These are phyloP conservation scores for Sinocyclocheilus maitianheensis DNA, from an alignment of 2,113 vertebrate species.

Conservation along the genomic window DNA sequence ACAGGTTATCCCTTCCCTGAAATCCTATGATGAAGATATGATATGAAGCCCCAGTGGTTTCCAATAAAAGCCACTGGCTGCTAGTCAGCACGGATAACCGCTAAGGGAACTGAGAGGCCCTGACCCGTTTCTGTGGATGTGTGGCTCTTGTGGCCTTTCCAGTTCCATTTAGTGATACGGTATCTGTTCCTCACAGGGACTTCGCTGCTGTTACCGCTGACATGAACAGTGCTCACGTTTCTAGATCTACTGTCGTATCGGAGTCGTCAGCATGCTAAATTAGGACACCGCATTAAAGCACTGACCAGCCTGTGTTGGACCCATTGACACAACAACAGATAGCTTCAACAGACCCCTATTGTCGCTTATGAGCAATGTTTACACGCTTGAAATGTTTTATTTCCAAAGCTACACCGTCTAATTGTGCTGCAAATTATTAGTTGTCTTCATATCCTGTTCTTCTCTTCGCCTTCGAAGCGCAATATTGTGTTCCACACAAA, in stretches of 20 bases:
- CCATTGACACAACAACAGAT: conserved; percentile 3
- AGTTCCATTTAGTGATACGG: conserved; percentile 16
- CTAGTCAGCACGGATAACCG: conserved; percentile 34
- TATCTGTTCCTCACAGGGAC: conserved; percentile 14
- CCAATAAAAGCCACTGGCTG: conserved; percentile 42
- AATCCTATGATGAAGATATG: conserved; percentile 35
- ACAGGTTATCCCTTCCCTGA: conserved; percentile 33
- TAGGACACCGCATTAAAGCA: neutral
- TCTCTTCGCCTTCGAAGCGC: neutral
- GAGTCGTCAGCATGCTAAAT: neutral
- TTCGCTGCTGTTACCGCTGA: conserved; percentile 20
- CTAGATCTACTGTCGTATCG: neutral
- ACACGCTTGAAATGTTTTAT: conserved; percentile 16
- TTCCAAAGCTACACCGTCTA: neutral
- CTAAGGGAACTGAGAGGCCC: conserved; percentile 30
- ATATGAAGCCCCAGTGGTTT: conserved; percentile 46
- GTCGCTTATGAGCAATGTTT: conserved; percentile 26
- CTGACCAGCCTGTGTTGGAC: conserved; percentile 5
- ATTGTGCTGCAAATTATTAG: neutral
- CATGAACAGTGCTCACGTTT: neutral
- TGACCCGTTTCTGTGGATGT: conserved; percentile 25
- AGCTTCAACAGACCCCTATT: neutral
- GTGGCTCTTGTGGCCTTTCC: conserved; percentile 34
- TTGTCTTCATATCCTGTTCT: neutral
- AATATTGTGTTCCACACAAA: neutral